Conservation (phyloP, 2,888 invertebrate genomes). For the Thelaira solivaga region DNA sequence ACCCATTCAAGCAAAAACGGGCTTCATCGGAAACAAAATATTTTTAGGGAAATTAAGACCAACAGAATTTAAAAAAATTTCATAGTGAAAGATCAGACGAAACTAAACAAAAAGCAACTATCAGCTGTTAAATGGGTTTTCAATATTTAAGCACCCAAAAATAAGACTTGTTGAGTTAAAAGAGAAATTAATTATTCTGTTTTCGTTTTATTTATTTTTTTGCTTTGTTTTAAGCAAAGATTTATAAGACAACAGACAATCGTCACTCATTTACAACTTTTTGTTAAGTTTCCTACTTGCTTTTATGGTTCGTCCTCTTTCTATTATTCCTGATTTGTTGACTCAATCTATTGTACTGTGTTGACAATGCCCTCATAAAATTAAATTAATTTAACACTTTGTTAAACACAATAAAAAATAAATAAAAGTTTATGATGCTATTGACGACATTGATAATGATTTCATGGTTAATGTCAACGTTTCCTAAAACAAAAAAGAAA, state of each 20-base stretch:
- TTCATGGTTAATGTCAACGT: too few species aligned
- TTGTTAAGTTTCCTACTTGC: not conserved
- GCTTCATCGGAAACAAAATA: too few species aligned
- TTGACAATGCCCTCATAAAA: constrained; percentile 23
- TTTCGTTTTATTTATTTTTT: not conserved
- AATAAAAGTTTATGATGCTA: constrained; percentile 1
- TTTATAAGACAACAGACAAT: not conserved
- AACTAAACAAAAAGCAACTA: too few species aligned
- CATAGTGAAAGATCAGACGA: too few species aligned
- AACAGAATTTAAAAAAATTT: too few species aligned
- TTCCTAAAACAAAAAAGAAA: too few species aligned
- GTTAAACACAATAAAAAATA: constrained; percentile 34
- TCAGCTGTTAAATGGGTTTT: too few species aligned
- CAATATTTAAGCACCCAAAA: not conserved
- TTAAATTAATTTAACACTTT: constrained; percentile 52
- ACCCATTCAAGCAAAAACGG: too few species aligned
- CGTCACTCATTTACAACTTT: not conserved
- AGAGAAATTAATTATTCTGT: not conserved
- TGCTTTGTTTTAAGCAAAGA: not conserved
- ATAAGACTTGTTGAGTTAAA: constrained; percentile 27
- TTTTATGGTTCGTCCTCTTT: not conserved
- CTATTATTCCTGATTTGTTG: constrained; percentile 15
- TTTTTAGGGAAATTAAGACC: too few species aligned
- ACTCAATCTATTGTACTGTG: not conserved
- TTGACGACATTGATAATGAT: not conserved